Evolutionary conservation across 2,113 vertebrate species (phyloP).

Genomic region (Protobothrops mucrosquamatus): DNA sequence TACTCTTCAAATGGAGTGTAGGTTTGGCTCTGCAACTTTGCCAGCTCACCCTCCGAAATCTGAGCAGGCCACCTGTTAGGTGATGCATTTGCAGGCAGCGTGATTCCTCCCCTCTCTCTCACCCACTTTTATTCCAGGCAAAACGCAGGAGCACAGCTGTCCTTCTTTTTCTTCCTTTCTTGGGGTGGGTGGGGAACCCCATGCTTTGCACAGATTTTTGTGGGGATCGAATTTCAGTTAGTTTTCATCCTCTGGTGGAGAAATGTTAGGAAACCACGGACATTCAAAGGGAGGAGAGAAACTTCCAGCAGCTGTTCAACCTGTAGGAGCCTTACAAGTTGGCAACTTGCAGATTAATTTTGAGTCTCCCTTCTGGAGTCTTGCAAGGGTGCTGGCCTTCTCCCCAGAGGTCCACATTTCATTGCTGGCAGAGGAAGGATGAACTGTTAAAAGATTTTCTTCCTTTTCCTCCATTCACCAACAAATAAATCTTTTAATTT

Average conservation of each 20-base stretch:
- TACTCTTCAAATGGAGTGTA: conserved; percentile 10
- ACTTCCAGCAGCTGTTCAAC: not conserved
- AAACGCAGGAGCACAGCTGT: not conserved
- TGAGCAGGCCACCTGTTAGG: not conserved
- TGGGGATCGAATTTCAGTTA: not conserved
- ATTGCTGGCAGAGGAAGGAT: not conserved
- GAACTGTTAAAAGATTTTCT: not conserved
- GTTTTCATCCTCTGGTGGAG: not conserved
- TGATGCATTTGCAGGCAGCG: not conserved
- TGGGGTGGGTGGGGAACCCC: not conserved
- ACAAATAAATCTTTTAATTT: not conserved
- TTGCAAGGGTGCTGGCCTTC: not conserved
- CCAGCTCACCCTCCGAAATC: not conserved
- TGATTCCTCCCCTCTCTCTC: not conserved
- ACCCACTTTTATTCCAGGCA: not conserved
- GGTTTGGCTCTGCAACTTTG: not conserved
- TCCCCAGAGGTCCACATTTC: not conserved
- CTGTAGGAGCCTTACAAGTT: not conserved
- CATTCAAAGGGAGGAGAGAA: not conserved
- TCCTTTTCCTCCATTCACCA: not conserved
- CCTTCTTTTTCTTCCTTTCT: not conserved
- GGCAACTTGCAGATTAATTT: not conserved
- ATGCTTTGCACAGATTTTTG: not conserved
- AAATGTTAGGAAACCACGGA: not conserved
- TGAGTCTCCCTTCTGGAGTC: not conserved